Evolutionary conservation across 2,888 invertebrate species (phyloP), one percentile per base, ranked within the genome.

Genomic region (Dione vanillae): DNA sequence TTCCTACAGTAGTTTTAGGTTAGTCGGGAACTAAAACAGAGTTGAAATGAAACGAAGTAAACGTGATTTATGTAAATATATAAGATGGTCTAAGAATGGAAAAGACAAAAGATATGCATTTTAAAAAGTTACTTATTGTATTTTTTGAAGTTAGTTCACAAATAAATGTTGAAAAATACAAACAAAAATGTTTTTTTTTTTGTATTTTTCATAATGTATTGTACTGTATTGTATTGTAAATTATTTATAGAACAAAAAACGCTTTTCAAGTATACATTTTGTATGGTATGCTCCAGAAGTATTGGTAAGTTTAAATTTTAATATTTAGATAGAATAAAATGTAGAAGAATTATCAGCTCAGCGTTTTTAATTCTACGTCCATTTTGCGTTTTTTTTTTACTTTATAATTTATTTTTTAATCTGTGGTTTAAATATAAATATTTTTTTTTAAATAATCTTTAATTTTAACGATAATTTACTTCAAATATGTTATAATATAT

Each of bases 251-350:
- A 81, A 82, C 79, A 83, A 67, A 80, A 85, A 84, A 88, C 86
- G 90, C 90, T 90, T 89, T 87, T 77, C 78, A 81, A 85, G 87
- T 88, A 90, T 89, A 89, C 89, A 88, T 85, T 56, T 82, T 85
- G 83, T 87, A 87, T 79, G 82, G 66, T 83, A 82, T 83, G 83
- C 79, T 82, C 82, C 79, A 83, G 78, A 81, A 77, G 78, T 81
- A 81, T 73, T 67, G 11, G 78, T 85, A 86, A 86, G 85, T 81
- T 79, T 85, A 87, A 83, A 80, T 75, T 82, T 86, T 82, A 81
- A 73, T 64, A 64, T 9, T 69, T 90, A 91, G 91, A 91, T 91
- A 91, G 90, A 84, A 75, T 82, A 89, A 83, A 90, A 89, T 89
- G 83, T 90, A 90, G 89, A 83, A 78, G 82, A 85, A 83, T 83